Base-by-base conservation (phyloP, 1,140 invertebrate species). In the Megalopta genalis region DNA sequence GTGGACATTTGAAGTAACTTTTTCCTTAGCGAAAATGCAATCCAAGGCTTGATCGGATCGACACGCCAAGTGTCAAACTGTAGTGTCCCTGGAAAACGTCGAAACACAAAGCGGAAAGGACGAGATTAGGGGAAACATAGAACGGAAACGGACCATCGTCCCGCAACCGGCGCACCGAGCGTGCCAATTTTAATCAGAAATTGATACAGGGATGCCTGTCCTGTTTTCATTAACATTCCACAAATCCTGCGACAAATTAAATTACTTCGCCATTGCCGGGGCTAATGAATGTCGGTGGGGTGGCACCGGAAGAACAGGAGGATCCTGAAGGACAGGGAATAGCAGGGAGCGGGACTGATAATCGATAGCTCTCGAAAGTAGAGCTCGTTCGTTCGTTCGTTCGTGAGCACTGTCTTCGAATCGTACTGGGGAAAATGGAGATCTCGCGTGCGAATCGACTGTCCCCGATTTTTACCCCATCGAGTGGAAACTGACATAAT, bases 141-240 rank as follows among this genome's bases (percentile, higher is more conserved):
- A 69, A 65, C 21, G 18, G 66, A 73, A n/a, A n/a, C n/a, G n/a
- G n/a, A n/a, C 59, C 60, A 21, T 52, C 76, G 46, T 66, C 7
- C 27, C 65, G 27, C 37, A 67, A 37, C 39, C 49, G 49, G 16
- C 16, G 49, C 18, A 52, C 49, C 49, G 49, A 52, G 49, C 49
- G 64, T 32, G 57, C 52, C 66, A 86, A 84, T 52, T 85, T 90
- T 89, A 90, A 89, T 90, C 87, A 85, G 88, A 90, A 90, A 90
- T 90, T 86, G 86, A 86, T 88, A 86, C 84, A 89, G 84, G 84
- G 82, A 85, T 88, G 84, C 77, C 86, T 85, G 83, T 86, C 74
- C 87, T 86, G 88, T 90, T 92, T 92, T 91, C 90, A 92, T 92
- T 91, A 92, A 92, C 90, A 92, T 92, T 91, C 91, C 91, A 87